phyloP scores from a whole-genome alignment of 2,113 vertebrate genomes.

The Hydrochoerus hydrochaeris region DNA sequence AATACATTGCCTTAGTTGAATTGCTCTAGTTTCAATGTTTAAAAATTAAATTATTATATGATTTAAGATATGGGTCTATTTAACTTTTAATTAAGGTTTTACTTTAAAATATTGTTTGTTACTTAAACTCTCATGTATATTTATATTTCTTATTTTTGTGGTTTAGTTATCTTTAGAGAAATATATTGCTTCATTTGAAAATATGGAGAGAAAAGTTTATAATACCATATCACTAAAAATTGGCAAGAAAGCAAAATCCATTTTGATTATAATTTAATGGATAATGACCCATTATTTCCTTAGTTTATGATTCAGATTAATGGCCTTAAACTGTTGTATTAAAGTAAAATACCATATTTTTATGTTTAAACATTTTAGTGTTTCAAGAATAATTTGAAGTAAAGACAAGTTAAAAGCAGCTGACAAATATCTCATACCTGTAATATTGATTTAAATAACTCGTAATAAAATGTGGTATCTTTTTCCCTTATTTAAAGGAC shows the following conservation, averaged over 20 bases:
- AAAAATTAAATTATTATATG: constrained; percentile 27
- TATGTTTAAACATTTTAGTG: constrained; percentile 9
- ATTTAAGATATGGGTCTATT: not conserved
- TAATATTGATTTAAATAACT: constrained; percentile 9
- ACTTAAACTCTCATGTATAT: constrained; percentile 7
- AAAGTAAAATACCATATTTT: constrained; percentile 45
- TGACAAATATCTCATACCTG: constrained; percentile 16
- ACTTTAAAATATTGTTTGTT: constrained; percentile 39
- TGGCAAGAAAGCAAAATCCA: constrained; percentile 26
- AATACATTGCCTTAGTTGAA: not conserved
- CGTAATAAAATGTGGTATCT: not conserved
- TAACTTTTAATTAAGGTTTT: constrained; percentile 2
- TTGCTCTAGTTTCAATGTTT: constrained; percentile 25
- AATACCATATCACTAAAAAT: constrained; percentile 11
- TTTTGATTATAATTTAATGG: not conserved
- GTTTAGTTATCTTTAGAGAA: constrained; percentile 50
- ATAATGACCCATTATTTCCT: not conserved
- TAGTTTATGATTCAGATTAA: constrained; percentile 18
- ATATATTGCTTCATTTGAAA: constrained; percentile 33
- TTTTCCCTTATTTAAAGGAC: constrained; percentile 29
- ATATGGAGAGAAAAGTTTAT: not conserved
- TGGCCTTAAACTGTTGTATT: not conserved
- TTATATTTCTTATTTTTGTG: constrained; percentile 36
- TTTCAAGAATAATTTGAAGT: constrained; percentile 9
- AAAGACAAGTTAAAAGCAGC: constrained; percentile 33